These are phyloP conservation scores for Numida meleagris DNA, from an alignment of 2,113 vertebrate genomes.

Conservation along the genomic window DNA sequence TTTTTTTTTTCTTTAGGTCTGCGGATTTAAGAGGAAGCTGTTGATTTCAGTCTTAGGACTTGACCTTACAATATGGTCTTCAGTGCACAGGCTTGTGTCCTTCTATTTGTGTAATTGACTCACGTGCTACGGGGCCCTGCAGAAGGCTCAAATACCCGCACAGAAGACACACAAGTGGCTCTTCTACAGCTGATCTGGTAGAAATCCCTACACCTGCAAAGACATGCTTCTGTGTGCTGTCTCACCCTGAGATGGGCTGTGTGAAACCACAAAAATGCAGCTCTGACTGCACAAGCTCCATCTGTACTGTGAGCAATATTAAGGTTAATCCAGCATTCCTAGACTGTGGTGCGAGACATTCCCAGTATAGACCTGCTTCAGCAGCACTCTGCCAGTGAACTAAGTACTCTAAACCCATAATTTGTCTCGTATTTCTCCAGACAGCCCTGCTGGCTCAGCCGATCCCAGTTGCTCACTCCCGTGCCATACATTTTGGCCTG, in stretches of 20 bases:
- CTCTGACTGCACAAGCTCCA: constrained; percentile 49
- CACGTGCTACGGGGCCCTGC: not conserved
- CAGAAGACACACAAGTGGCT: constrained; percentile 34
- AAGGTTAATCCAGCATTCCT: constrained; percentile 71
- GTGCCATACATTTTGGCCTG: not conserved
- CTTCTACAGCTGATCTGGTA: constrained; percentile 63
- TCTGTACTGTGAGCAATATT: constrained; percentile 53
- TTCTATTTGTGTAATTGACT: constrained; percentile 47
- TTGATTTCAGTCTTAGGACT: constrained; percentile 32
- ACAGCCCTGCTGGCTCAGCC: constrained; percentile 10
- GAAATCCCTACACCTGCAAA: constrained; percentile 70
- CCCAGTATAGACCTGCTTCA: constrained; percentile 71
- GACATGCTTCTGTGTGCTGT: constrained; percentile 44
- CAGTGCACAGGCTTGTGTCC: not conserved
- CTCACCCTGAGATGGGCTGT: constrained; percentile 53
- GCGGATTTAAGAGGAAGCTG: constrained; percentile 21
- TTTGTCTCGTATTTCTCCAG: constrained; percentile 22
- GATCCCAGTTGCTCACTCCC: not conserved
- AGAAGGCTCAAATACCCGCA: constrained; percentile 52
- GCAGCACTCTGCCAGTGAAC: constrained; percentile 55
- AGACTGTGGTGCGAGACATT: constrained; percentile 63
- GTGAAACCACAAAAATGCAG: constrained; percentile 72
- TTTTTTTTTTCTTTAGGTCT: not conserved
- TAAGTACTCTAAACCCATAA: constrained; percentile 58
- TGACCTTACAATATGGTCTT: not conserved